phyloP scores from a whole-genome alignment of 2,888 invertebrate genomes.

The Orchesellides sinensis region DNA sequence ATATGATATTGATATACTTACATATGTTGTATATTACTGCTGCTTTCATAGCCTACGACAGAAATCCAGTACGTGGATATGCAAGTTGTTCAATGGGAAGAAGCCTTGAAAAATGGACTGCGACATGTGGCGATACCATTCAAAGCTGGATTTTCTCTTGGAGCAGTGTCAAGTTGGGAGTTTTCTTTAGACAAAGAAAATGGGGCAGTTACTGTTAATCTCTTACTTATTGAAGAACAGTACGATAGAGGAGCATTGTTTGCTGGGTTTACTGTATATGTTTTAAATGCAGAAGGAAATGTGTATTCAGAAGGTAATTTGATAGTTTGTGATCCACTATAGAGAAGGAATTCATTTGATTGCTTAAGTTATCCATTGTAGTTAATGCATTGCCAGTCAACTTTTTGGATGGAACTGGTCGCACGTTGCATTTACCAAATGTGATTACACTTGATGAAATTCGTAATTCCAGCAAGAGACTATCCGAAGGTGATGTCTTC shows the following conservation, averaged over 20 bases:
- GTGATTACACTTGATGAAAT: conserved; percentile 40
- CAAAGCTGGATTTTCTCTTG: conserved; percentile 37
- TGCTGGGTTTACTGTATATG: conserved; percentile 42
- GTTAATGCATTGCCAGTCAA: conserved; percentile 52
- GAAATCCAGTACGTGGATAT: conserved; percentile 53
- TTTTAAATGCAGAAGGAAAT: conserved; percentile 32
- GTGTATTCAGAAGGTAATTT: conserved; percentile 42
- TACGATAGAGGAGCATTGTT: conserved; percentile 43
- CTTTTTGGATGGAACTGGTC: conserved; percentile 51
- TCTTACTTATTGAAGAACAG: conserved; percentile 36
- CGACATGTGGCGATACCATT: conserved; percentile 32
- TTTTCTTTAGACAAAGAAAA: conserved; percentile 42
- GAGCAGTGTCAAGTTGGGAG: conserved; percentile 43
- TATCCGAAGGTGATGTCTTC: conserved; percentile 39
- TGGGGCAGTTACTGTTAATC: conserved; percentile 33
- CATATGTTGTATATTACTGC: too few species aligned
- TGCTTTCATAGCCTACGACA: conserved; percentile 30
- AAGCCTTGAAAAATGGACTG: conserved; percentile 22
- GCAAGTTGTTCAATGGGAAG: conserved; percentile 56
- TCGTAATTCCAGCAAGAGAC: conserved; percentile 39
- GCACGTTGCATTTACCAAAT: conserved; percentile 45
- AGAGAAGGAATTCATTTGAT: neutral
- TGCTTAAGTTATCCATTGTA: neutral
- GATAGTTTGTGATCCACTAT: neutral
- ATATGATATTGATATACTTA: too few species aligned